Conservation (phyloP, 2,797 vertebrate genomes). For the Streptopelia turtur region DNA sequence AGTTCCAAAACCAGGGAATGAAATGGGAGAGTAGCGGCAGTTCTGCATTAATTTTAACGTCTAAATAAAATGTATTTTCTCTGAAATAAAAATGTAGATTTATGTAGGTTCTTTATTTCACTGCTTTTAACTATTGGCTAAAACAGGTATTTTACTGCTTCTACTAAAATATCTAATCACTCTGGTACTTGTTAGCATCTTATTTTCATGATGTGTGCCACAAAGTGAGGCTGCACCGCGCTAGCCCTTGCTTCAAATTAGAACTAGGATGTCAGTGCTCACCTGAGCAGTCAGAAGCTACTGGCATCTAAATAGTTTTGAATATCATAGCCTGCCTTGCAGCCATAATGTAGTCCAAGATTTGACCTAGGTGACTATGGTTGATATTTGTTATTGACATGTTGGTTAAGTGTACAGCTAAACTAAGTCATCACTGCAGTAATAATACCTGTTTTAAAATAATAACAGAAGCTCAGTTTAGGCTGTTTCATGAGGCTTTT, state of each 20-base stretch:
- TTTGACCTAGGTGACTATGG: not conserved
- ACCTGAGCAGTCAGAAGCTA: not conserved
- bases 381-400: fast-evolving
- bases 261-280: not conserved
- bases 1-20: conserved; percentile 76
- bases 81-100: conserved; percentile 14
- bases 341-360: not conserved
- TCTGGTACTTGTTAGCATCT: not conserved
- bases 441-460: conserved; percentile 80
- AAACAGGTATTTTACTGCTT: conserved; percentile 74
- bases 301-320: not conserved
- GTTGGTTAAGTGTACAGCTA: not conserved
- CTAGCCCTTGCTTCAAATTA: not conserved
- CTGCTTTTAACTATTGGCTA: conserved; percentile 41
- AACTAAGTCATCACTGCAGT: not conserved
- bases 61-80: conserved; percentile 13
- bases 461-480: not conserved
- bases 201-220: not conserved
- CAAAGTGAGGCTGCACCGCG: not conserved
- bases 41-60: conserved; percentile 17
- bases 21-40: conserved; percentile 41
- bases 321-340: not conserved
- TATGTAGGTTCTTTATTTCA: not conserved
- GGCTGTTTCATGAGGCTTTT: not conserved
- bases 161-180: conserved; percentile 27